Percentiles rank a stretch among this genome's conserved stretches.
Evolutionary conservation across 1,140 invertebrate species (phyloP).

Genomic region (Drepana arcuata): DNA sequence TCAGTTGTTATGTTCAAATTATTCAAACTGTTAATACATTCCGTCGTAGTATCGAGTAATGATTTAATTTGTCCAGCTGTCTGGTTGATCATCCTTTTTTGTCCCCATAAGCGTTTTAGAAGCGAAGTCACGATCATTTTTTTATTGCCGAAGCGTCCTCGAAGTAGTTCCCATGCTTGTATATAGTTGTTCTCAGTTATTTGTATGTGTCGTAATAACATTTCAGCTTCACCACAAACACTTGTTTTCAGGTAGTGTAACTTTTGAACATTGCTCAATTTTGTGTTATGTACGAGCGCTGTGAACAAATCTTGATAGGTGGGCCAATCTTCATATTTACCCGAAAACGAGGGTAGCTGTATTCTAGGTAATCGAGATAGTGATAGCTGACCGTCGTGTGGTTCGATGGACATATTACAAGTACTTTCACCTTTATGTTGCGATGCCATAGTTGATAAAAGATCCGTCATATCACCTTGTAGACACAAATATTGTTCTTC

Average conservation of each 20-base stretch:
- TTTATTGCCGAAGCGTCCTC: constrained; percentile 15
- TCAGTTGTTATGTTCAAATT: constrained; percentile 25
- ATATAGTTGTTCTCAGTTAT: constrained; percentile 9
- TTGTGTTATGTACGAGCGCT: constrained; percentile 1
- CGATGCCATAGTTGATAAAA: too few relatives aligned
- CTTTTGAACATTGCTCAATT: constrained; percentile 9
- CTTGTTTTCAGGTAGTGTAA: constrained; percentile 13
- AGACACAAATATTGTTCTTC: too few relatives aligned
- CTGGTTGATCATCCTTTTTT: constrained; percentile 11
- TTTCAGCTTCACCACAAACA: constrained; percentile 8
- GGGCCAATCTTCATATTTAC: neutral
- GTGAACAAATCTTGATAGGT: neutral
- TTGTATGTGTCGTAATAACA: constrained; percentile 7
- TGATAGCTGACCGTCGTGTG: too few relatives aligned
- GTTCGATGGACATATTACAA: too few relatives aligned
- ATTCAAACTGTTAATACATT: constrained; percentile 32
- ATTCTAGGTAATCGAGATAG: too few relatives aligned
- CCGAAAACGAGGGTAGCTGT: neutral
- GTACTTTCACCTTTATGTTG: too few relatives aligned
- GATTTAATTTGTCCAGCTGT: constrained; percentile 23
- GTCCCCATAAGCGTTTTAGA: constrained; percentile 16
- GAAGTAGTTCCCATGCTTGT: constrained; percentile 13
- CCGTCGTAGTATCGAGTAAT: constrained; percentile 33
- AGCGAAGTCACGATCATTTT: constrained; percentile 16
- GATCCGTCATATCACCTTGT: too few relatives aligned